Evolutionary conservation across 2,113 vertebrate genomes (phyloP).

Genomic region (Machaerirhynchus nigripectus): DNA sequence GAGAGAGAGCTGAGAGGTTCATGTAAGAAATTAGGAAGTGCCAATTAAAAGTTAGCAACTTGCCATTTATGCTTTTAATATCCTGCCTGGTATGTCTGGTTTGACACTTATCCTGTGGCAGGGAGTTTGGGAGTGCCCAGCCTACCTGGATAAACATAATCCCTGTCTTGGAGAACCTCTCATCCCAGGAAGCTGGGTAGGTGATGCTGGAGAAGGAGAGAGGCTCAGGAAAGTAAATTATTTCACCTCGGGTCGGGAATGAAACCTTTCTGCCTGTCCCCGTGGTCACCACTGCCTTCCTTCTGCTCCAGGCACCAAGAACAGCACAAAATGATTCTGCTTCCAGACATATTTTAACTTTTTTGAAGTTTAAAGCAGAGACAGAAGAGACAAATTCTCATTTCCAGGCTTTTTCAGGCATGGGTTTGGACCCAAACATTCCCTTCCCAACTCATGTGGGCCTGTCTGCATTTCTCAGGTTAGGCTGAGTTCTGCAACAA

Average conservation of each 20-base stretch:
- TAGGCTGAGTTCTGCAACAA: background rate
- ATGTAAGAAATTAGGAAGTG: background rate
- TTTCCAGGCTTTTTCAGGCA: background rate
- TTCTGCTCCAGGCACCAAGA: background rate
- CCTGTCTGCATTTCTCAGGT: background rate
- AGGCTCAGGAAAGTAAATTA: background rate
- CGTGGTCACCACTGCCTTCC: background rate
- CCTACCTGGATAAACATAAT: background rate
- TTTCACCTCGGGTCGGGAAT: background rate
- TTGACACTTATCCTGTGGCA: background rate
- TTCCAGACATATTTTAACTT: background rate
- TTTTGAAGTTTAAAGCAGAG: background rate
- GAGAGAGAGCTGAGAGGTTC: background rate
- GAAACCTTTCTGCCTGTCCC: background rate
- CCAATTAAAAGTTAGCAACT: background rate
- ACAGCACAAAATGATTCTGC: background rate
- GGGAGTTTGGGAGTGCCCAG: background rate
- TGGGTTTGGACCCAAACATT: background rate
- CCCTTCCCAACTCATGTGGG: background rate
- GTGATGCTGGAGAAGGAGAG: background rate
- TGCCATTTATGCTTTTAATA: background rate
- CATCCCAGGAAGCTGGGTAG: background rate
- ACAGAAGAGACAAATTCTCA: background rate
- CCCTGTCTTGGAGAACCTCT: background rate
- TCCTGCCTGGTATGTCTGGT: background rate